Base-by-base conservation (phyloP, 2,888 invertebrate species). In the Trichogramma dendrolimi region DNA sequence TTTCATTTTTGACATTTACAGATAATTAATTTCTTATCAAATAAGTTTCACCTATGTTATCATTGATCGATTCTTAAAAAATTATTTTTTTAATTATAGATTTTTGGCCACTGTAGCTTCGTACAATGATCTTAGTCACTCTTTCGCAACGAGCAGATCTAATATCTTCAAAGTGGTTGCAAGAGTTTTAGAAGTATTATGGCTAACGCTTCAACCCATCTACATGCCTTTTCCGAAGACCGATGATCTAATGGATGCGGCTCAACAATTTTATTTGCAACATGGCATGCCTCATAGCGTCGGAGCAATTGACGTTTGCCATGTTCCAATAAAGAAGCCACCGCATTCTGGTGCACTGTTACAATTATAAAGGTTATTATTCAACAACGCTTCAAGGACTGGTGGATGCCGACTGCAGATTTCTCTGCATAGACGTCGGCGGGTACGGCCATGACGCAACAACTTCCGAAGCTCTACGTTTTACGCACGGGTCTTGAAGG, bases 401-500 rank as follows among this genome's bases (percentile, higher is more conserved):
- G 10, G 62, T 48, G 5, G 62, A 62, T 39, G 58, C 53, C 5
- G 41, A 62, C 27, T 58, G 58, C 40, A 57, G 39, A 53, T 58
- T 44, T 42, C 39, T 58, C 10, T 52, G 4, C 38, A 64, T 64
- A 40, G 64, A 64, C 44, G 61, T 64, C 6, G 64, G 58, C 4
- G 60, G 52, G 38, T 64, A 52, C 54, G 64, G 61, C 27, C 48
- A 39, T n/a, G n/a, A n/a, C n/a, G n/a, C n/a, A n/a, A n/a, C n/a
- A n/a, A n/a, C n/a, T n/a, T n/a, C n/a, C n/a, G n/a, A n/a, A n/a
- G n/a, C n/a, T n/a, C n/a, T n/a, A n/a, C n/a, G n/a, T n/a, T n/a
- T n/a, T n/a, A n/a, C n/a, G n/a, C n/a, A n/a, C n/a, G n/a, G n/a
- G n/a, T n/a, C n/a, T n/a, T n/a, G n/a, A n/a, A n/a, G n/a, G n/a